Evolutionary conservation across 1,140 invertebrate genomes (phyloP), one percentile per base, ranked within the genome.

Genomic region (Idris sp.): DNA sequence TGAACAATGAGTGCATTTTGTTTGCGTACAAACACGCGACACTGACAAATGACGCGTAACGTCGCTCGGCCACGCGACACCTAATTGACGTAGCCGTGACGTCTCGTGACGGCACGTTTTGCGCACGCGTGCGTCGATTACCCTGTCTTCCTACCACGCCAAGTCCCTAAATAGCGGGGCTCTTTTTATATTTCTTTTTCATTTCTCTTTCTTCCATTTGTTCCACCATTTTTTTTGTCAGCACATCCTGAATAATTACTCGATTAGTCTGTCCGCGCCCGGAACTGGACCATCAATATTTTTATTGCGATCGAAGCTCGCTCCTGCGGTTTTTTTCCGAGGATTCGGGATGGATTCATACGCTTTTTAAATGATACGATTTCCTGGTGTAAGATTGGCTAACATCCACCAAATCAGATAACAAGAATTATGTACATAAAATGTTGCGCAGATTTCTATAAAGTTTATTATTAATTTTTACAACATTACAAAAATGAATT

Each of bases 41-140:
- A 48, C 77, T 84, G 83, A 84, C 82, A 85, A 84, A 84, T 85
- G 80, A 82, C 80, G 81, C 80, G 78, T 81, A 79, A 73, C 74
- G 68, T 53, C 62, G 74, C 26, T 61, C 51, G 51, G 82, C 65
- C 81, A 83, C 81, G 82, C 76, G 83, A 83, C 83, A 80, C 75
- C 80, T 82, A 83, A 82, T 82, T 80, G 83, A 82, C 79, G 77
- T 10, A 10, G 35, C 68, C 58, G 58, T 72, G 65, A 65, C 74
- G 65, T 71, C 64, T 69, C 65, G 64, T 71, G 73, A 61, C 64
- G 33, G 31, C 46, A 59, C 53, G 64, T 49, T 56, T 35, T 8
- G 2, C 30, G 9, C 56, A 61, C 56, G 43, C 41, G 40, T 41
- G 40, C 26, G 35, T 18, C 26, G 9, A 10, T 16, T 8, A 2